Conservation (phyloP, 2,113 vertebrate species). For the Alethe castanea region DNA sequence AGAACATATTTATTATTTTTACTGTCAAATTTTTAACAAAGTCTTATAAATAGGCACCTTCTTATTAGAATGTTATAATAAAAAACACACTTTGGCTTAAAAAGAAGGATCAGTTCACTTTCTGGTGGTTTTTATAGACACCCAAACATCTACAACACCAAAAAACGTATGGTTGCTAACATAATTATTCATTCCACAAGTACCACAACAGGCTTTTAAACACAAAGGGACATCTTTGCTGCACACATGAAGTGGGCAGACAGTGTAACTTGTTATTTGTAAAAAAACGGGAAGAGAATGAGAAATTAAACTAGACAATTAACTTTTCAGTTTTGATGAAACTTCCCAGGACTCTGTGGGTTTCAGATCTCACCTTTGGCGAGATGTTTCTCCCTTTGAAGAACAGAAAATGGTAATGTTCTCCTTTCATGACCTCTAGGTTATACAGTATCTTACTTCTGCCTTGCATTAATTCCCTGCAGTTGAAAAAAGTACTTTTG, state of each 20-base stretch:
- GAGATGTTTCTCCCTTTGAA: not conserved
- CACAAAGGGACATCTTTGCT: not conserved
- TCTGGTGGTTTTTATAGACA: not conserved
- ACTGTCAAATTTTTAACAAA: not conserved
- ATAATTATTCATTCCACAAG: slow-evolving; percentile 1
- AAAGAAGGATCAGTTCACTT: slow-evolving; percentile 31
- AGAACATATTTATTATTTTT: not conserved
- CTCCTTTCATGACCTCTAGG: not conserved
- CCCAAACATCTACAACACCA: not conserved
- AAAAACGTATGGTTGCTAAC: not conserved
- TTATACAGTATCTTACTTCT: not conserved
- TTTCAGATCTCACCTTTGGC: not conserved
- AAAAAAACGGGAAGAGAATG: not conserved
- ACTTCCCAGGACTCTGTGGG: not conserved
- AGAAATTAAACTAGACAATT: not conserved
- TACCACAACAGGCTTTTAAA: not conserved
- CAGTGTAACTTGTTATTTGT: not conserved
- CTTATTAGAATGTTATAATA: not conserved
- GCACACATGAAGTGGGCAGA: not conserved
- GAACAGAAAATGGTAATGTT: not conserved
- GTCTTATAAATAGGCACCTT: not conserved
- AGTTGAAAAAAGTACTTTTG: not conserved
- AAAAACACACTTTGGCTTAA: slow-evolving; percentile 5
- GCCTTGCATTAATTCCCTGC: not conserved
- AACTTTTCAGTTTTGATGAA: not conserved